Base-by-base conservation (phyloP, 2,113 vertebrate species). In the Zeus faber region DNA sequence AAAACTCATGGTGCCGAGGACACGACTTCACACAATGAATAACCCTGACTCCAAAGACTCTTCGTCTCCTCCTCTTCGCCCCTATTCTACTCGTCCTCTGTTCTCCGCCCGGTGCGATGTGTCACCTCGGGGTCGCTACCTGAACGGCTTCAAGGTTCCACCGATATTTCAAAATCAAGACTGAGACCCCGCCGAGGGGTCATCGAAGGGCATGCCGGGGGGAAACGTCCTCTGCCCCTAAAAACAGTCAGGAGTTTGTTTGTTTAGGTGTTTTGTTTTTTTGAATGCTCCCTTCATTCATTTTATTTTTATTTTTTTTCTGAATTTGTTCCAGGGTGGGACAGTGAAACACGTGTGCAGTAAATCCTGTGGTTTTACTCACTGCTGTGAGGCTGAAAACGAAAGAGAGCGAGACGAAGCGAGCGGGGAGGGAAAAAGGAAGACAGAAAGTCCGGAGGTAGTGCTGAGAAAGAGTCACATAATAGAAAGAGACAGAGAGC, bases 201-300 rank as follows among this genome's bases (percentile, higher is more conserved):
- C 59, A 50, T 26, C 33, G 39, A 74, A 54, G 65, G 81, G 47
- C 76, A n/a, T n/a, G n/a, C n/a, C n/a, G n/a, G n/a, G n/a, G n/a
- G n/a, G n/a, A n/a, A n/a, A n/a, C n/a, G n/a, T n/a, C n/a, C n/a
- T n/a, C n/a, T n/a, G n/a, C n/a, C n/a, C n/a, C n/a, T n/a, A n/a
- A n/a, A n/a, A n/a, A n/a, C n/a, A n/a, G n/a, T n/a, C 49, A 0
- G 68, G 73, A 77, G 35, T 47, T 27, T 67, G 5, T 17, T 61
- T 25, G 46, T 20, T 6, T 3, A n/a, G 18, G 14, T 17, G 16
- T 5, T 21, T 6, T 33, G 13, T 39, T 7, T 44, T 54, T 37
- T 48, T 14, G 2, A 44, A 1, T 14, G 31, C 17, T 14, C 10
- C 24, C 25, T 37, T 18, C 29, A 22, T 21, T 56, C n/a, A n/a